Evolutionary conservation across 2,113 vertebrate genomes (phyloP), one percentile per base, ranked within the genome.

Genomic region (Tylochromis polylepis): DNA sequence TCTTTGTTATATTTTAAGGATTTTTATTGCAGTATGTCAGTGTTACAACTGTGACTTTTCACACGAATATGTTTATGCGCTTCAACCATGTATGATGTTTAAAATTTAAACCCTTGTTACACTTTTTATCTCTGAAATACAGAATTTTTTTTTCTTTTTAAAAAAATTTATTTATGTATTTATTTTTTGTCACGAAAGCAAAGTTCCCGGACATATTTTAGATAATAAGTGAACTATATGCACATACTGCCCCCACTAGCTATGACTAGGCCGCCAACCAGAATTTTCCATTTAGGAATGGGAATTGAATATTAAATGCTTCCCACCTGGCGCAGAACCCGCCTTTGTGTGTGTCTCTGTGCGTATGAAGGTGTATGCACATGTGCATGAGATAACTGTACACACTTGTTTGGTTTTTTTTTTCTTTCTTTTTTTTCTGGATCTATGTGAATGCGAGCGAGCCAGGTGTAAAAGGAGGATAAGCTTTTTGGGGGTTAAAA

Each of bases 231-330:
- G 57, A 43, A 82, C 77, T 90, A 84, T 85, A 91, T 87, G 90
- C 83, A 91, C 91, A 89, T 18, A n/a, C 75, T 84, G 81, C 56
- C 82, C 51, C 65, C 65, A 55, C 83, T 83, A 79, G 82, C 84
- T 87, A 78, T 88, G 93, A 90, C 90, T 89, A 86, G 82, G 82
- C 81, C 14, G 12, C 57, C 80, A 84, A 84, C 87, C 87, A 89
- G 85, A 94, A 89, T 90, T 70, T 89, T 93, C 91, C 81, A 90
- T 95, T 95, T 87, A 92, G 85, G 86, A 85, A 89, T 87, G 84
- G 85, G 82, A 93, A 94, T 84, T 91, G 90, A 95, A 94, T 94
- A 85, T 89, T 51, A 91, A 94, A 93, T 88, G 72, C 51, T 67
- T 85, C 84, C 77, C 81, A 87, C 58, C 89, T 91, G 90, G 79